Evolutionary conservation across 2,888 invertebrate genomes (phyloP).

Genomic region (Scelioninae gen. 2): DNA sequence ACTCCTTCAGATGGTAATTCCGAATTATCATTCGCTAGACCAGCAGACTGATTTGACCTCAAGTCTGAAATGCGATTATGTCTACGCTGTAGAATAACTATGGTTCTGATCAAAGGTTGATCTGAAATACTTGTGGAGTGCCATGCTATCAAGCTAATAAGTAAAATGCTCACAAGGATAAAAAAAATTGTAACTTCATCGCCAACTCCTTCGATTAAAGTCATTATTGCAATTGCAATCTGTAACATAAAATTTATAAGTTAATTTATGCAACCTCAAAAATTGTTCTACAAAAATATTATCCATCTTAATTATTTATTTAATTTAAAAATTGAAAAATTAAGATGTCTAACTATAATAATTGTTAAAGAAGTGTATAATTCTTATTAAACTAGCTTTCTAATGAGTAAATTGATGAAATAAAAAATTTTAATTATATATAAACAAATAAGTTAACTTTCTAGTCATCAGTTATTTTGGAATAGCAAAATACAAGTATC

Average conservation of each 20-base stretch:
- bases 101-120: slow-evolving; percentile 82
- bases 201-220: slow-evolving; percentile 88
- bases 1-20: slow-evolving; percentile 68
- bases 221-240: slow-evolving; percentile 76
- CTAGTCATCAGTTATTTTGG: too few species aligned
- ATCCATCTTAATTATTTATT: too few species aligned
- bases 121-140: slow-evolving; percentile 86
- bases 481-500: too few species aligned
- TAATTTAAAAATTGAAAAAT: too few species aligned
- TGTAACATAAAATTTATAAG: slow-evolving; percentile 1
- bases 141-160: slow-evolving; percentile 83
- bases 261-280: too few species aligned
- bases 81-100: slow-evolving; percentile 80
- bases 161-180: slow-evolving; percentile 78
- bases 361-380: too few species aligned
- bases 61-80: slow-evolving; percentile 74
- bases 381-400: too few species aligned
- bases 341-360: too few species aligned
- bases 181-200: slow-evolving; percentile 89
- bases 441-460: too few species aligned
- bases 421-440: too few species aligned
- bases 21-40: slow-evolving; percentile 54
- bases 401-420: too few species aligned
- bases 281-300: too few species aligned
- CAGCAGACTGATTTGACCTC: slow-evolving; percentile 64